Percentiles rank a stretch among this genome's conserved stretches.
Evolutionary conservation across 30 jellyfish, hydroid and myxozoan species (phyloP).

Genomic region (Catostylus mosaicus): DNA sequence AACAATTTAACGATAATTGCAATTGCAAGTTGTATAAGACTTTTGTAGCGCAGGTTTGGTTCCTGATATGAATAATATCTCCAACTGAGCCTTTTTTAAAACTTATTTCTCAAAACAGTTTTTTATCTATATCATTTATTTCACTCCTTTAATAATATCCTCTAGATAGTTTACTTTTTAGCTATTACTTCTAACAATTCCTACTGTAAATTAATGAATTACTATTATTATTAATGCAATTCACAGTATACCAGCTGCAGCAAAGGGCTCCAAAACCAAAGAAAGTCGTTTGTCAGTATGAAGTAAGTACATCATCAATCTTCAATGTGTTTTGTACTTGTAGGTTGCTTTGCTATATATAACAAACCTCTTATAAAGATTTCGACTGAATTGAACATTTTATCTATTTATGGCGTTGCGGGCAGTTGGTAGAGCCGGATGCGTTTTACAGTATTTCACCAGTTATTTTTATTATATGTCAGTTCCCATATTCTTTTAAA

Average conservation of each 20-base stretch:
- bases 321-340: too few species aligned
- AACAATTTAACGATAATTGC: too few species aligned
- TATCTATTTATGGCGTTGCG: neutral
- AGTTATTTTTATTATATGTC: too few species aligned
- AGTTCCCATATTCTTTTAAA: neutral
- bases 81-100: neutral
- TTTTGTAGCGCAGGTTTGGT: too few species aligned
- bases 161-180: neutral
- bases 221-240: neutral
- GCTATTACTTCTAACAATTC: neutral
- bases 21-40: too few species aligned
- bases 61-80: neutral
- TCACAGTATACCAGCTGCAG: slow-evolving; percentile 77
- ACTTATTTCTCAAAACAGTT: neutral
- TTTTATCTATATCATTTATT: neutral
- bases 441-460: neutral
- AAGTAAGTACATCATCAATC: too few species aligned
- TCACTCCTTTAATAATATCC: too few species aligned
- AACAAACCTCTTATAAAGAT: too few species aligned
- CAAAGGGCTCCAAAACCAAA: slow-evolving; percentile 81
- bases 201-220: too few species aligned
- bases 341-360: neutral
- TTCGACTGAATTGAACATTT: neutral
- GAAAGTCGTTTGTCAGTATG: slow-evolving; percentile 43
- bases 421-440: neutral